A percentile compares a stretch with the other conserved stretches of the same genome.
These are phyloP conservation scores for Bombycilla garrulus DNA, from an alignment of 2,113 vertebrate genomes.

Conservation along the genomic window DNA sequence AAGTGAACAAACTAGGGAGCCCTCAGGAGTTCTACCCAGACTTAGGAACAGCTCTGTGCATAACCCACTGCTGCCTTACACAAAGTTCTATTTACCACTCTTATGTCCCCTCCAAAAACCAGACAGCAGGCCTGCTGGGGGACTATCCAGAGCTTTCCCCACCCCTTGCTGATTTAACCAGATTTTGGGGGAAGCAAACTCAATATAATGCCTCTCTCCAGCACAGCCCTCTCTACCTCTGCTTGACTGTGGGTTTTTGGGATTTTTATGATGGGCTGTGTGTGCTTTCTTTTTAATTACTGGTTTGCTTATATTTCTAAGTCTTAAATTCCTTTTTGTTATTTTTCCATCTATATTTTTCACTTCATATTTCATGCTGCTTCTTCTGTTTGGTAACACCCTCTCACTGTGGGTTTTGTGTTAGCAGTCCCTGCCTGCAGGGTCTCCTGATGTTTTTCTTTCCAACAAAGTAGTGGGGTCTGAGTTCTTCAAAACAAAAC, in stretches of 20 bases:
- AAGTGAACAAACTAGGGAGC: not conserved
- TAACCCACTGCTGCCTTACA: not conserved
- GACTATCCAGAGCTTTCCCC: not conserved
- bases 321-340: not conserved
- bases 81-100: not conserved
- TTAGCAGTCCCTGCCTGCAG: not conserved
- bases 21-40: not conserved
- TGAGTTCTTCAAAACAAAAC: not conserved
- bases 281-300: not conserved
- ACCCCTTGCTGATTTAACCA: not conserved
- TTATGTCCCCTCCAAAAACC: not conserved
- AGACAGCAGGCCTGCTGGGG: accelerated
- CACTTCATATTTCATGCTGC: not conserved
- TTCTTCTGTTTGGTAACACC: not conserved
- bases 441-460: not conserved
- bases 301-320: not conserved
- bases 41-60: not conserved
- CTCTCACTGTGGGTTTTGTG: not conserved
- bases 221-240: not conserved
- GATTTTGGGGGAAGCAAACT: not conserved
- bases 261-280: not conserved
- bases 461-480: not conserved
- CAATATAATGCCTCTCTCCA: not conserved
- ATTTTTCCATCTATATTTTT: not conserved
- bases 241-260: not conserved